A percentile compares a stretch with the other conserved stretches of the same genome.
Evolutionary conservation across 1,140 invertebrate species (phyloP).

Genomic region (Centruroides sculpturatus): DNA sequence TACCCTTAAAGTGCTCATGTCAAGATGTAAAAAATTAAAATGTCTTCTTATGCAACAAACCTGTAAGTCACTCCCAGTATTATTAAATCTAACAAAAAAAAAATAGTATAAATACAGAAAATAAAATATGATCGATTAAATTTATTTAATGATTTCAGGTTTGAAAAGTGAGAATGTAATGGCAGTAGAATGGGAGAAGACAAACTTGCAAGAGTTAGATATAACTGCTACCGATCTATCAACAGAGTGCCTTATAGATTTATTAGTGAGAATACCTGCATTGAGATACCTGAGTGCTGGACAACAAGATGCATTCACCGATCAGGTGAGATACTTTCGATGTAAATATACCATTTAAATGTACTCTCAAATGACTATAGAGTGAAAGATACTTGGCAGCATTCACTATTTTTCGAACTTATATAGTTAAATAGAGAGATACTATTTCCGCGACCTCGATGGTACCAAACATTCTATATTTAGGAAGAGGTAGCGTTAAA

Average conservation of each 20-base stretch:
- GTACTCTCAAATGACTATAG: no score
- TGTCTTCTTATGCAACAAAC: conserved; percentile 93
- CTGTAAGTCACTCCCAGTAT: conserved; percentile 42
- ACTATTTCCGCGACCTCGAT: no score
- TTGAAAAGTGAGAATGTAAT: conserved; percentile 78
- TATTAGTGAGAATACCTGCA: conserved; percentile 72
- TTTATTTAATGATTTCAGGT: conserved; percentile 36
- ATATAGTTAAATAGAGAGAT: no score
- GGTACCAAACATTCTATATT: no score
- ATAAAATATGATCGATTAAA: no score
- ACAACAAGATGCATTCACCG: conserved; percentile 93
- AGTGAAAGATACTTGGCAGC: no score
- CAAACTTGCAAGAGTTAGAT: conserved; percentile 82
- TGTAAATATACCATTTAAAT: no score
- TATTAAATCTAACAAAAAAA: background rate
- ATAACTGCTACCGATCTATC: conserved; percentile 92
- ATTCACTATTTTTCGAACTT: no score
- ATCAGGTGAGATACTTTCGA: conserved; percentile 39
- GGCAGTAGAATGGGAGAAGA: conserved; percentile 96
- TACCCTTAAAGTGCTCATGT: conserved; percentile 87
- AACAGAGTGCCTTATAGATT: conserved; percentile 81
- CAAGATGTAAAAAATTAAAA: conserved; percentile 78
- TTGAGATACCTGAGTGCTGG: conserved; percentile 84
- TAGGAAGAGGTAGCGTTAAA: no score
- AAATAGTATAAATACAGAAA: background rate